Evolutionary conservation across 2,113 vertebrate genomes (phyloP).

Genomic region (Hippolais icterina): DNA sequence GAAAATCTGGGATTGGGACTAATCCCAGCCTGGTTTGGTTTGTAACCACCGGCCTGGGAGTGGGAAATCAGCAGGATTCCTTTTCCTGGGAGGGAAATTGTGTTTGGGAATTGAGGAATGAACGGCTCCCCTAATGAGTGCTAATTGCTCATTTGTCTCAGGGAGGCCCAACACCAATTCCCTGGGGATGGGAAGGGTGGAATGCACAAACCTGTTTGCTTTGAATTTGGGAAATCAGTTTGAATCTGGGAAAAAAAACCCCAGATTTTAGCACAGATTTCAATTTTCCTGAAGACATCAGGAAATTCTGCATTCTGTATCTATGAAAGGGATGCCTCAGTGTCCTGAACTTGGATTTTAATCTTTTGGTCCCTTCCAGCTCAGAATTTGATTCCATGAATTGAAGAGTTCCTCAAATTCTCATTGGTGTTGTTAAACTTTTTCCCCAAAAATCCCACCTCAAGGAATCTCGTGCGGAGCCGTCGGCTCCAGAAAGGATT

Average conservation of each 20-base stretch:
- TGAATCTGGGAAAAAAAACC: accelerated
- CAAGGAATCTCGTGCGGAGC: not conserved
- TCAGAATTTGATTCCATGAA: not conserved
- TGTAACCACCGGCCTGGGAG: not conserved
- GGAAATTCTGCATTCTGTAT: not conserved
- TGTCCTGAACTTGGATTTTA: not conserved
- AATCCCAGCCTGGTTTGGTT: not conserved
- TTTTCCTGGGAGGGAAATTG: not conserved
- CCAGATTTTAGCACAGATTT: not conserved
- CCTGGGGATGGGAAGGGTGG: not conserved
- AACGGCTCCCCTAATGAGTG: not conserved
- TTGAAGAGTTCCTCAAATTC: not conserved
- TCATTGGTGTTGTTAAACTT: not conserved
- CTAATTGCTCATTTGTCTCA: not conserved
- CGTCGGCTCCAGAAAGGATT: not conserved
- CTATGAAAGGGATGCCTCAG: not conserved
- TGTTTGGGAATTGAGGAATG: not conserved
- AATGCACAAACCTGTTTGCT: not conserved
- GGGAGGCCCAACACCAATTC: not conserved
- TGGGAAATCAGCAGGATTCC: not conserved
- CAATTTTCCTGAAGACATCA: not conserved
- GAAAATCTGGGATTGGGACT: not conserved
- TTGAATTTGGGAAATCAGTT: too few relatives aligned
- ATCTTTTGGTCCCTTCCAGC: not conserved
- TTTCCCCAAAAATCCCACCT: not conserved